phyloP scores from a whole-genome alignment of 1,140 invertebrate genomes.

The Ruditapes philippinarum region DNA sequence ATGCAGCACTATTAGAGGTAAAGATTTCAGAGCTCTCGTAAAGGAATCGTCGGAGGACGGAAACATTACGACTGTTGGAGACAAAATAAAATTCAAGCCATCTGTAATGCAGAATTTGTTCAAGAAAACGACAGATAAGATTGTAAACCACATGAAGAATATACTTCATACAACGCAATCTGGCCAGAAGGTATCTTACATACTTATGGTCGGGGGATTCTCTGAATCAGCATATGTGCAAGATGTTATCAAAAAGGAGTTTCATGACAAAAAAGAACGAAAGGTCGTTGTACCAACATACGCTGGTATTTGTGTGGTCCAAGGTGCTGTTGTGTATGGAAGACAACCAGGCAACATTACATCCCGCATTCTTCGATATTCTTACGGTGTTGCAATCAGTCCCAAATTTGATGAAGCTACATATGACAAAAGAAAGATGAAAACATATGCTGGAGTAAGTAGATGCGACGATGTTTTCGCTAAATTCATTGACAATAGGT shows the following conservation, averaged over 20 bases:
- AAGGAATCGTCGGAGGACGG: background rate
- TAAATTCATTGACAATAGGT: slow-evolving; percentile 41
- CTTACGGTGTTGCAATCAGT: slow-evolving; percentile 45
- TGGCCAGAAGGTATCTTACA: slow-evolving; percentile 34
- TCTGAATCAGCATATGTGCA: slow-evolving; percentile 68
- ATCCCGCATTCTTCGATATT: slow-evolving; percentile 33
- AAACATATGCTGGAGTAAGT: background rate
- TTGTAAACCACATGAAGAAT: slow-evolving; percentile 59
- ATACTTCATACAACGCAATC: slow-evolving; percentile 39
- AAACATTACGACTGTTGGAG: slow-evolving; percentile 30
- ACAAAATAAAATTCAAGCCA: slow-evolving; percentile 36
- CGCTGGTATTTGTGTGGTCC: slow-evolving; percentile 61
- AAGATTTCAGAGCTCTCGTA: slow-evolving; percentile 18
- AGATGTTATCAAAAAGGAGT: slow-evolving; percentile 49
- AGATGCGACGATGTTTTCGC: slow-evolving; percentile 45
- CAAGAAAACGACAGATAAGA: slow-evolving; percentile 48
- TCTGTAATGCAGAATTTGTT: slow-evolving; percentile 44
- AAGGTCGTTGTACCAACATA: slow-evolving; percentile 66
- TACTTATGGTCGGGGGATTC: slow-evolving; percentile 72
- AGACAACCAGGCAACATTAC: slow-evolving; percentile 54
- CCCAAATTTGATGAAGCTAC: slow-evolving; percentile 11
- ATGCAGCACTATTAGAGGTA: background rate
- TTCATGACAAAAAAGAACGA: slow-evolving; percentile 28
- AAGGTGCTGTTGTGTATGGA: slow-evolving; percentile 69
- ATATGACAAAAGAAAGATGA: slow-evolving; percentile 26